These are phyloP conservation scores for Luperina nickerlii DNA, from an alignment of 2,888 invertebrate genomes.

Conservation along the genomic window DNA sequence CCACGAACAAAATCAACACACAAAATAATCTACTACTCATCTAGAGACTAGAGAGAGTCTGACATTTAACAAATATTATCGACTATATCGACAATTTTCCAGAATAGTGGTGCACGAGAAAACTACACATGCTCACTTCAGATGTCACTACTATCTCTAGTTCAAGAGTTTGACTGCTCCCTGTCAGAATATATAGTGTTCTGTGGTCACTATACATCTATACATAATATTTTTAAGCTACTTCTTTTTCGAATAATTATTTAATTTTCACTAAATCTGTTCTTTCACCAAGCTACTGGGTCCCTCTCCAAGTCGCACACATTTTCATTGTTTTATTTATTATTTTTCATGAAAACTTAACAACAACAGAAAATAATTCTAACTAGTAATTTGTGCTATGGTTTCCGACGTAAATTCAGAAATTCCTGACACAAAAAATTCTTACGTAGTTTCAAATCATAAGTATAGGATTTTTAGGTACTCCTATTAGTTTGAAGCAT, in stretches of 20 bases:
- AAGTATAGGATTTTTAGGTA: background rate
- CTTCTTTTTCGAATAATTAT: background rate
- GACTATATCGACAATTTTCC: background rate
- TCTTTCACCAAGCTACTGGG: background rate
- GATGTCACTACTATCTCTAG: background rate
- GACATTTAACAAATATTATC: conserved; percentile 18
- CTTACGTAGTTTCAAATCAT: background rate
- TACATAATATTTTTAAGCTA: background rate
- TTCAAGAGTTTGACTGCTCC: background rate
- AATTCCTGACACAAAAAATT: background rate
- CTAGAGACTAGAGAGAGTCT: conserved; percentile 19
- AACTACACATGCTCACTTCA: background rate
- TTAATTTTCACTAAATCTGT: background rate
- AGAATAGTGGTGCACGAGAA: background rate
- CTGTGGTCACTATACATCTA: no score
- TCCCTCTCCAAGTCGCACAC: background rate
- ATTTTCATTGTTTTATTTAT: background rate
- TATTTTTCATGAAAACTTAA: background rate
- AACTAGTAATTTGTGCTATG: background rate
- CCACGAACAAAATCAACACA: conserved; percentile 15
- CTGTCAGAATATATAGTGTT: no score
- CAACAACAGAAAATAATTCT: background rate
- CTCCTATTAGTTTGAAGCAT: background rate
- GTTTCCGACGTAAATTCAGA: background rate
- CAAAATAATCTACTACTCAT: conserved; percentile 42